Evolutionary conservation across 2,888 invertebrate species (phyloP), one percentile per base, ranked within the genome.

Genomic region (Drosophila melanosoma): DNA sequence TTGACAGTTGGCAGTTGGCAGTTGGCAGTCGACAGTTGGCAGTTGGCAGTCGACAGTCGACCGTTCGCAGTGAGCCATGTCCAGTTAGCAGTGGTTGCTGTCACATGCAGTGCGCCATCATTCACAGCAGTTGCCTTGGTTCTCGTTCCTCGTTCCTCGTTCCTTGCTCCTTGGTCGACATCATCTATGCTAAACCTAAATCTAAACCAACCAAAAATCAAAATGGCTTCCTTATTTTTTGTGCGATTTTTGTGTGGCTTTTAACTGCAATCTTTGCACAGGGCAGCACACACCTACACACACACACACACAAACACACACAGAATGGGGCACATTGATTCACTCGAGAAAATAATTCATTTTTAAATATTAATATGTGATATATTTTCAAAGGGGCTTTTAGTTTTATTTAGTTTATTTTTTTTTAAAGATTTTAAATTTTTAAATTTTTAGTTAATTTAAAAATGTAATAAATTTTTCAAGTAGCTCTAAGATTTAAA

Each of bases 31-130:
- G 51, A 2, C 51, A 51, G 38, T 38, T 26, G 29, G 26, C 51
- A 45, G 66, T 69, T 79, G 80, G 65, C 82, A 80, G 20, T 53
- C 5, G 51, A 2, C 51, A 51, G 38, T 38, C 38, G 38, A 38
- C 38, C 23, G 45, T 45, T 23, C 26, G 36, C 59, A 72, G 38
- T 51, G 42, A 61, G 45, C 40, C 29, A 26, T 60, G 40, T 48
- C 52, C 69, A 66, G 71, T 62, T 69, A 38, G 49, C 61, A 68
- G 68, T 45, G 63, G 60, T 54, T 42, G 62, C 70, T 81, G 81
- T 76, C 81, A 80, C 53, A 76, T 71, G 77, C 83, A 81, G 49
- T 71, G 66, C 45, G 38, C 73, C 64, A 74, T 78, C 81, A 59
- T 61, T 79, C 80, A 62, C 74, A 52, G 54, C 12, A 53, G 53